Evolutionary conservation across 2,113 vertebrate genomes (phyloP).

Genomic region (Oceanodroma tethys): DNA sequence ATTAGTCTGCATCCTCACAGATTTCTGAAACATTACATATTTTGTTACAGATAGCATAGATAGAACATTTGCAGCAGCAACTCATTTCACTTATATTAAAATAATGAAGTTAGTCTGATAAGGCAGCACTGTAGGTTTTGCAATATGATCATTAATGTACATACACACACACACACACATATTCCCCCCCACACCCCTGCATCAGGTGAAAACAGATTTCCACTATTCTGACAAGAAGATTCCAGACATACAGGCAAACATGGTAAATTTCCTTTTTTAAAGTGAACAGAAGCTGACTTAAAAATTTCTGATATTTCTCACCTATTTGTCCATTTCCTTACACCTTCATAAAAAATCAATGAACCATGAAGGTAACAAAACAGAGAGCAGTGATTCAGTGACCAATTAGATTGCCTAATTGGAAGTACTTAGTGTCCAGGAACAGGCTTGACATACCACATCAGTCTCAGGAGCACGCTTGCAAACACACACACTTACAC

Average conservation of each 20-base stretch:
- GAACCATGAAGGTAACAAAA: neutral
- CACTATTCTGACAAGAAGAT: neutral
- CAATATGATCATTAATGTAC: neutral
- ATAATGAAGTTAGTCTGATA: neutral
- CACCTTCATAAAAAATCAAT: neutral
- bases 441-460: neutral
- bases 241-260: neutral
- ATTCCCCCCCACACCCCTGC: too few relatives aligned
- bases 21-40: neutral
- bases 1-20: neutral
- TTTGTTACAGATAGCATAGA: neutral
- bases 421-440: neutral
- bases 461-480: neutral
- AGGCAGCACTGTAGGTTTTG: neutral
- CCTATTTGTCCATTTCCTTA: neutral
- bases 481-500: neutral
- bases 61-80: neutral
- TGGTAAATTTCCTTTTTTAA: neutral
- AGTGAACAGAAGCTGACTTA: neutral
- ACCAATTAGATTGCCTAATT: neutral
- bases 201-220: neutral
- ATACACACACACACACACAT: neutral
- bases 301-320: neutral
- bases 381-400: neutral
- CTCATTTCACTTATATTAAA: neutral